Percentiles rank a stretch among this genome's conserved stretches.
Evolutionary conservation across 2,888 invertebrate genomes (phyloP).

Genomic region (Lacanobia wlatinum): DNA sequence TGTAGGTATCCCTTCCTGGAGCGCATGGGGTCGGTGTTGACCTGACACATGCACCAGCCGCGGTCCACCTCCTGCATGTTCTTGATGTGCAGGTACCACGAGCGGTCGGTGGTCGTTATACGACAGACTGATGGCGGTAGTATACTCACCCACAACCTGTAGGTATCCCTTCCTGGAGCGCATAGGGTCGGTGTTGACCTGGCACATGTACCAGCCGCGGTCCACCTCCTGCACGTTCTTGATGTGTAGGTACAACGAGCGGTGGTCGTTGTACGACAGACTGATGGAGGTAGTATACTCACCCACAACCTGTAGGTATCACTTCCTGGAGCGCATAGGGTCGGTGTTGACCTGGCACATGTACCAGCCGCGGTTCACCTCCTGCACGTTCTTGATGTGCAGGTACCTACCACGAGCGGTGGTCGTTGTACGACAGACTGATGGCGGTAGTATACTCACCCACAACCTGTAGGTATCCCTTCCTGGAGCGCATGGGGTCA

Average conservation of each 20-base stretch:
- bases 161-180: slow-evolving; percentile 96
- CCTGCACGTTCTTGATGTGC: no score
- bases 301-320: no score
- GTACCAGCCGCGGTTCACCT: no score
- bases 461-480: no score
- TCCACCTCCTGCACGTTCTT: slow-evolving; percentile 96
- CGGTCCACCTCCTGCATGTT: slow-evolving; percentile 96
- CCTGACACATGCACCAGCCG: slow-evolving; percentile 98
- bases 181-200: slow-evolving; percentile 98
- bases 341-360: no score
- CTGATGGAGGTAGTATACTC: no score
- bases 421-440: no score
- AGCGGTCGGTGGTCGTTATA: slow-evolving; percentile 94
- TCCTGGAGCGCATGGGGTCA: neutral
- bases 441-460: no score
- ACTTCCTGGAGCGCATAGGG: no score
- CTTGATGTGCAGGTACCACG: slow-evolving; percentile 97
- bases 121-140: slow-evolving; percentile 6
- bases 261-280: slow-evolving; percentile 96
- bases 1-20: slow-evolving; percentile 97
- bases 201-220: slow-evolving; percentile 98
- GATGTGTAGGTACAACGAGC: slow-evolving; percentile 97
- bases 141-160: slow-evolving; percentile 96
- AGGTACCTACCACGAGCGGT: no score
- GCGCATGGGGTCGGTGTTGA: slow-evolving; percentile 98